Conservation (phyloP, 64 coral and sea anemone genomes). For the Trachythela sp. region DNA sequence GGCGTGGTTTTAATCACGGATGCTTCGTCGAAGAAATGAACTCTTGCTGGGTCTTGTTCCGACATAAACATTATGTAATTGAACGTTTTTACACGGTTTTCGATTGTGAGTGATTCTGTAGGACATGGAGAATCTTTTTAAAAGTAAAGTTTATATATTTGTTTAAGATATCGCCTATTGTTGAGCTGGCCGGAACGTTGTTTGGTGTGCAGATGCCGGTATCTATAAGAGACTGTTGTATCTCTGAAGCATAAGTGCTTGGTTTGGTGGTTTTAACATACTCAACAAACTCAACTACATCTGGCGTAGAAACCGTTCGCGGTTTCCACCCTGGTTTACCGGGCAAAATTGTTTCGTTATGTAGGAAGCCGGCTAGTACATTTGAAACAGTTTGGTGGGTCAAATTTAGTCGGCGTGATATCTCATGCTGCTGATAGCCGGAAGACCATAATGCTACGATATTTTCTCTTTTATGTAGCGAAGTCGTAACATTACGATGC, state of each 20-base stretch:
- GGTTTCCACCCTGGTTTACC: not conserved
- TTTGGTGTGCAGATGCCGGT: slow-evolving; percentile 43
- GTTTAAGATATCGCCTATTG: slow-evolving; percentile 38
- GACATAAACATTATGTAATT: slow-evolving; percentile 45
- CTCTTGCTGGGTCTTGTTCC: slow-evolving; percentile 13
- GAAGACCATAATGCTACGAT: too few species aligned
- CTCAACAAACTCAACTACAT: not conserved
- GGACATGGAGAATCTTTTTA: too few species aligned
- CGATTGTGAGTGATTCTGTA: not conserved
- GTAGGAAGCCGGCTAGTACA: not conserved
- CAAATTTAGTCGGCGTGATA: not conserved
- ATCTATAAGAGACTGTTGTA: slow-evolving; percentile 29
- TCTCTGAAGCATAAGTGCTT: slow-evolving; percentile 60
- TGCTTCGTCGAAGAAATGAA: slow-evolving; percentile 48
- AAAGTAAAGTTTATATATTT: too few species aligned
- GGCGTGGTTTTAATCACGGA: slow-evolving; percentile 60
- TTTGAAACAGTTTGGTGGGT: not conserved
- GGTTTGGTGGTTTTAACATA: slow-evolving; percentile 15
- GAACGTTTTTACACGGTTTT: slow-evolving; percentile 38
- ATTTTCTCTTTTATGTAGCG: too few species aligned
- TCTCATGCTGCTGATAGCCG: not conserved
- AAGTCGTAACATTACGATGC: too few species aligned
- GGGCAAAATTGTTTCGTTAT: not conserved
- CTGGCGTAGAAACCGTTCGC: not conserved
- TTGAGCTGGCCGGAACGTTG: slow-evolving; percentile 41